Evolutionary conservation across 1,140 invertebrate genomes (phyloP).

Genomic region (Ceratosolen solmsi): DNA sequence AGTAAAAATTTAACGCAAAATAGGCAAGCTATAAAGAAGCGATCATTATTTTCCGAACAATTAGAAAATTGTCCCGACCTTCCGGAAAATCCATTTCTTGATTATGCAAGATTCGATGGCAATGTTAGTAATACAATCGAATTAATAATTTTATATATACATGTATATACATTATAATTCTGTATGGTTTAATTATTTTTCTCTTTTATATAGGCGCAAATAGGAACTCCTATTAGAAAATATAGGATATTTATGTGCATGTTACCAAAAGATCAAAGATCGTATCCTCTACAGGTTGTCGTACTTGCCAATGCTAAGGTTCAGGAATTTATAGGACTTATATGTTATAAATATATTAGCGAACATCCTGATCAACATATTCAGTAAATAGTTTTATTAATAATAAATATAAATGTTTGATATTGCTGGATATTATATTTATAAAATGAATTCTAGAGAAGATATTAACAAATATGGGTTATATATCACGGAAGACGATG

Average conservation of each 20-base stretch:
- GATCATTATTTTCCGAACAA: slow-evolving; percentile 81
- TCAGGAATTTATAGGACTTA: slow-evolving; percentile 93
- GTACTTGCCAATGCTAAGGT: slow-evolving; percentile 90
- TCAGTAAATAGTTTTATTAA: slow-evolving; percentile 72
- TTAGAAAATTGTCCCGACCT: slow-evolving; percentile 83
- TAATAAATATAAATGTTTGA: slow-evolving; percentile 23
- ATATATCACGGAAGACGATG: slow-evolving; percentile 96
- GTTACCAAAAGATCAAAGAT: slow-evolving; percentile 83
- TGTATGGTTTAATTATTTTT: slow-evolving; percentile 41
- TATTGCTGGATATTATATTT: background rate
- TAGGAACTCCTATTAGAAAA: slow-evolving; percentile 83
- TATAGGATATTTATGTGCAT: slow-evolving; percentile 92
- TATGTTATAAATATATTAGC: slow-evolving; percentile 84
- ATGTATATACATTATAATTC: slow-evolving; percentile 13
- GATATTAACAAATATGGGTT: slow-evolving; percentile 83
- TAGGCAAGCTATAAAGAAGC: slow-evolving; percentile 67
- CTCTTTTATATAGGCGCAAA: slow-evolving; percentile 75
- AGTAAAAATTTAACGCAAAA: slow-evolving; percentile 73
- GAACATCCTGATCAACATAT: slow-evolving; percentile 73
- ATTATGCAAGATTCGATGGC: slow-evolving; percentile 94
- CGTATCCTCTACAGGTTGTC: slow-evolving; percentile 88
- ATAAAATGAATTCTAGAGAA: slow-evolving; percentile 65
- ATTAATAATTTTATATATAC: background rate
- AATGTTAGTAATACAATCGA: slow-evolving; percentile 73
- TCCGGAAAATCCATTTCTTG: slow-evolving; percentile 88